These are phyloP conservation scores for Champsocephalus esox DNA, from an alignment of 2,797 vertebrate genomes.

Conservation along the genomic window DNA sequence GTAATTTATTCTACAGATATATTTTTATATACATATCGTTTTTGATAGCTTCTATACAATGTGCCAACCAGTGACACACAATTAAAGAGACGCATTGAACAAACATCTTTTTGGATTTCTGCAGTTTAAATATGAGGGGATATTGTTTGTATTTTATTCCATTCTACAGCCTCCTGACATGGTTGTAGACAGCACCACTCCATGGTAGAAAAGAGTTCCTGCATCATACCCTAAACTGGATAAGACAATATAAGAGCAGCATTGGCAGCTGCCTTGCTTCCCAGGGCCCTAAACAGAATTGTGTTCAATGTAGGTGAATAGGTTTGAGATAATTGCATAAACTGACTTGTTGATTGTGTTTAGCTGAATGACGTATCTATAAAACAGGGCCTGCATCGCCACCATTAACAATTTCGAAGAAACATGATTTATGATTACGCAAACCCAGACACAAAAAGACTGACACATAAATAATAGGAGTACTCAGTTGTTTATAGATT, in stretches of 20 bases:
- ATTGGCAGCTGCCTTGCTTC: neutral
- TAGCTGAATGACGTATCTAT: neutral
- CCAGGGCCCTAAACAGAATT: neutral
- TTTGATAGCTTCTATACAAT: no score
- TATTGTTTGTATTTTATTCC: neutral
- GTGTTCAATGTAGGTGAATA: neutral
- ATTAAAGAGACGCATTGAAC: no score
- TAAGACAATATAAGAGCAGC: neutral
- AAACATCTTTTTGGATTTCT: no score
- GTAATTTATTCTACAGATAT: neutral
- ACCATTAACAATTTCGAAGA: no score
- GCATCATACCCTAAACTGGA: slow-evolving; percentile 10
- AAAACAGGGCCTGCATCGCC: neutral
- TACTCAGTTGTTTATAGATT: neutral
- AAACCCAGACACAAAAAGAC: neutral
- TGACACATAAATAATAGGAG: no score
- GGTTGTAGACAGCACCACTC: slow-evolving; percentile 64
- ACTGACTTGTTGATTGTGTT: neutral
- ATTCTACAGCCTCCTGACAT: neutral
- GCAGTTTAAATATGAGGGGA: no score
- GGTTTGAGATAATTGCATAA: neutral
- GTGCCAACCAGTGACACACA: no score
- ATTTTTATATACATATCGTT: neutral
- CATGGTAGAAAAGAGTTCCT: slow-evolving; percentile 42
- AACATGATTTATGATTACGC: neutral